A percentile compares a stretch with the other conserved stretches of the same genome.
Conservation (phyloP, 2,113 vertebrate species). For the Tyrannus savana region DNA sequence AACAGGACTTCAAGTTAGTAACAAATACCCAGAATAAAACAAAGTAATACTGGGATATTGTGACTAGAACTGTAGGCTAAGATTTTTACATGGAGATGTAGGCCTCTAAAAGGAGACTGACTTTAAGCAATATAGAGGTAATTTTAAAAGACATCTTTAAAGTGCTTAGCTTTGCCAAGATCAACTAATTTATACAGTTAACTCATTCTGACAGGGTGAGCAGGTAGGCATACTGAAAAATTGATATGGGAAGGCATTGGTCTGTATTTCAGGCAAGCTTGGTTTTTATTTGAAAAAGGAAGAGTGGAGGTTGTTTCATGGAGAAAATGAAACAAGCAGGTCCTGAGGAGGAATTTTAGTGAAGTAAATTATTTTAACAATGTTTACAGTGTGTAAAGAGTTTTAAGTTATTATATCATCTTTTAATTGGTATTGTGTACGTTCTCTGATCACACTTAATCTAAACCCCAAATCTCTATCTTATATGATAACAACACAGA, state of each 20-base stretch:
- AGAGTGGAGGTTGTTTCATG: neutral
- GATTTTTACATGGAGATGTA: neutral
- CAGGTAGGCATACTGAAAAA: neutral
- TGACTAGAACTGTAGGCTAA: neutral
- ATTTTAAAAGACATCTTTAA: neutral
- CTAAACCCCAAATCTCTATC: neutral
- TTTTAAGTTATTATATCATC: neutral
- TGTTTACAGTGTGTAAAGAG: neutral
- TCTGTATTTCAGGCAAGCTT: neutral
- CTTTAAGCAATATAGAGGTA: neutral
- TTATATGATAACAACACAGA: neutral
- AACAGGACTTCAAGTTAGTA: neutral
- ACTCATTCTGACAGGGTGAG: neutral
- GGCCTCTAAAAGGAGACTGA: neutral
- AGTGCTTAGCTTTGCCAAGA: neutral
- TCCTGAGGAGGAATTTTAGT: neutral
- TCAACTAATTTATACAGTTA: neutral
- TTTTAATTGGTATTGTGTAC: neutral
- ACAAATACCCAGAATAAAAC: neutral
- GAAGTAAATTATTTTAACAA: neutral
- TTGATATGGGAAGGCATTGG: neutral
- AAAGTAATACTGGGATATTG: neutral
- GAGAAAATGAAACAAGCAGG: neutral
- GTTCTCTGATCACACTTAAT: neutral
- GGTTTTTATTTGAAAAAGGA: neutral